Conservation (phyloP, 2,888 invertebrate genomes). For the Luperina nickerlii region DNA sequence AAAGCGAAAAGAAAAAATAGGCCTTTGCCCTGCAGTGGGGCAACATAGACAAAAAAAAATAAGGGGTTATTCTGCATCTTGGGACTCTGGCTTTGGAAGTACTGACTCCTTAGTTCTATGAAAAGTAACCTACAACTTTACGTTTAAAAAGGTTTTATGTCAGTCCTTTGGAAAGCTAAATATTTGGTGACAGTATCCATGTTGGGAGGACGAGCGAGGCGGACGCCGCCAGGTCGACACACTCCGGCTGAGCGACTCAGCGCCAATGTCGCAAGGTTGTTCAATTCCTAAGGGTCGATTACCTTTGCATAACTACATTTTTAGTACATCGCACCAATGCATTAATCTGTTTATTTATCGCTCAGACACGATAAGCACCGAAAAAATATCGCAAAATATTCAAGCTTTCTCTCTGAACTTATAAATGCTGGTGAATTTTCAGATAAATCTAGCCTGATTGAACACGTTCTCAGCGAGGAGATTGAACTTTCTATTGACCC, state of each 20-base stretch:
- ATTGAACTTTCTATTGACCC: slow-evolving; percentile 62
- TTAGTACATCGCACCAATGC: slow-evolving; percentile 50
- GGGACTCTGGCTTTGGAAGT: no score
- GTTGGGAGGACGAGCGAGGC: slow-evolving; percentile 60
- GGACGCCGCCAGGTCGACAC: slow-evolving; percentile 72
- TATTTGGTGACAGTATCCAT: slow-evolving; percentile 53
- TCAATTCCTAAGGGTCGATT: slow-evolving; percentile 68
- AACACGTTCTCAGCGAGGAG: slow-evolving; percentile 35
- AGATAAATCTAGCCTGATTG: slow-evolving; percentile 47
- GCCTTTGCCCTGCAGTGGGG: no score
- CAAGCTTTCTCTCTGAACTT: slow-evolving; percentile 16
- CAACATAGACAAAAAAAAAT: not conserved
- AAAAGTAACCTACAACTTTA: not conserved
- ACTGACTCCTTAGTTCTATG: not conserved
- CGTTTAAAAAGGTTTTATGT: not conserved
- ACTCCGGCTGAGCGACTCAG: slow-evolving; percentile 62
- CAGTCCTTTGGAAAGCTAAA: slow-evolving; percentile 30
- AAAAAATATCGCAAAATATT: slow-evolving; percentile 28
- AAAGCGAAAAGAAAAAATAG: no score
- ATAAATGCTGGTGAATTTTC: slow-evolving; percentile 20
- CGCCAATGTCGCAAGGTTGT: slow-evolving; percentile 76
- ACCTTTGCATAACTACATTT: slow-evolving; percentile 66
- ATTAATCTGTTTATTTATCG: slow-evolving; percentile 63
- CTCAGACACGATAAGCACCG: slow-evolving; percentile 46
- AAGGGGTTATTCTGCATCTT: not conserved